These are phyloP conservation scores for Invenusta paracnida DNA, from an alignment of 2,888 invertebrate species.

Conservation along the genomic window DNA sequence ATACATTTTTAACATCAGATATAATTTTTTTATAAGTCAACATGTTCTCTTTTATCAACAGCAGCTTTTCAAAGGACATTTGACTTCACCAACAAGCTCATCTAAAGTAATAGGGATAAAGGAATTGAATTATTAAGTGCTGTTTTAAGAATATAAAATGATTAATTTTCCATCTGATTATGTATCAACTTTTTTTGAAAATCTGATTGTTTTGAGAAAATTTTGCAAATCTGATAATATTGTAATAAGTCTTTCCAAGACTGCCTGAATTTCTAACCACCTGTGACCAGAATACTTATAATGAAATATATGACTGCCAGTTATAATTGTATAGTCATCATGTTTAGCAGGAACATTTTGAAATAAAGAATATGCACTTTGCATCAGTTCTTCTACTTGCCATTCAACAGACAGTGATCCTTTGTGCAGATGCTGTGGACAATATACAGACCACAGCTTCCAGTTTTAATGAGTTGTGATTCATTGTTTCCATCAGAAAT, in stretches of 20 bases:
- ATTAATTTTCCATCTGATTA: too few species aligned
- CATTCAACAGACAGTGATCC: background rate
- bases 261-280: background rate
- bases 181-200: background rate
- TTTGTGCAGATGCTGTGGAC: background rate
- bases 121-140: too few species aligned
- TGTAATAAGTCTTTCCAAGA: background rate
- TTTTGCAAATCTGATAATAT: constrained; percentile 7
- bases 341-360: background rate
- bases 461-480: background rate
- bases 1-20: background rate
- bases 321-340: constrained; percentile 10
- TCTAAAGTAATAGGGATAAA: too few species aligned
- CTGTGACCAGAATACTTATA: constrained; percentile 13
- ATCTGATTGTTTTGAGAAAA: background rate
- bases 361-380: background rate
- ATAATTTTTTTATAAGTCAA: background rate
- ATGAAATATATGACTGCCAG: background rate
- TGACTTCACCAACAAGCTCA: background rate
- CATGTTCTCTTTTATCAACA: background rate
- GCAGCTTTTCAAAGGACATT: background rate
- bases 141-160: too few species aligned
- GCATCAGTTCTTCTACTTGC: background rate
- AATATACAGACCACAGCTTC: background rate
- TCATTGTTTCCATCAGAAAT: background rate